phyloP scores from a whole-genome alignment of 2,113 vertebrate species.

The Alaudala cheleensis region DNA sequence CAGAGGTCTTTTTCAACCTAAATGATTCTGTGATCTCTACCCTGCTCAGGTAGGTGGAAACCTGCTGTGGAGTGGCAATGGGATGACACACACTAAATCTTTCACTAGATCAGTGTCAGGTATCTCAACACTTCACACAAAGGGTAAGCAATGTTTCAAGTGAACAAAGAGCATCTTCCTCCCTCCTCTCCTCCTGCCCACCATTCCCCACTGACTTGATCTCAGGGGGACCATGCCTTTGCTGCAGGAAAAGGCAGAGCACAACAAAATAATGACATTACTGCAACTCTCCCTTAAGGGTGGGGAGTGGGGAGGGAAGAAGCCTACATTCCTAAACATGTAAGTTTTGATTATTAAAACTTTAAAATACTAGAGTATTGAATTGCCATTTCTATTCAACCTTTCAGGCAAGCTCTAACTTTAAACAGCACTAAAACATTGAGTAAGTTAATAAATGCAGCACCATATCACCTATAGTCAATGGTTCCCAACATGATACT shows the following conservation, averaged over 20 bases:
- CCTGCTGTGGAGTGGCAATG: not conserved
- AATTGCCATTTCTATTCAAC: not conserved
- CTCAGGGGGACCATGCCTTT: not conserved
- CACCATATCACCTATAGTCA: not conserved
- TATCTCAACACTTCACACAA: not conserved
- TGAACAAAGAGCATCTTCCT: not conserved
- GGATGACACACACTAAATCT: not conserved
- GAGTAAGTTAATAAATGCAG: not conserved
- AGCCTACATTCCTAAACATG: not conserved
- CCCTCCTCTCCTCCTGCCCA: not conserved
- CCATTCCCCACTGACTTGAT: not conserved
- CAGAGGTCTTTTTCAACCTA: not conserved
- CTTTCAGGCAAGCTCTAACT: not conserved
- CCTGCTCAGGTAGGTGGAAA: not conserved
- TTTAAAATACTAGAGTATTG: not conserved
- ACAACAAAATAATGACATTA: not conserved
- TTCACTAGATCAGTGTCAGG: not conserved
- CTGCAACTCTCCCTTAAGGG: not conserved
- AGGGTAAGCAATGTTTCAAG: not conserved
- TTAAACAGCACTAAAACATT: not conserved
- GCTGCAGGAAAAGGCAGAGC: not conserved
- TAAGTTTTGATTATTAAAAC: not conserved
- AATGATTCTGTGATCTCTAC: not conserved
- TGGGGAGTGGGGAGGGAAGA: fast-evolving
- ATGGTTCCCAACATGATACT: not conserved